phyloP scores from a whole-genome alignment of 2,888 invertebrate species.

The Eilema caniola region DNA sequence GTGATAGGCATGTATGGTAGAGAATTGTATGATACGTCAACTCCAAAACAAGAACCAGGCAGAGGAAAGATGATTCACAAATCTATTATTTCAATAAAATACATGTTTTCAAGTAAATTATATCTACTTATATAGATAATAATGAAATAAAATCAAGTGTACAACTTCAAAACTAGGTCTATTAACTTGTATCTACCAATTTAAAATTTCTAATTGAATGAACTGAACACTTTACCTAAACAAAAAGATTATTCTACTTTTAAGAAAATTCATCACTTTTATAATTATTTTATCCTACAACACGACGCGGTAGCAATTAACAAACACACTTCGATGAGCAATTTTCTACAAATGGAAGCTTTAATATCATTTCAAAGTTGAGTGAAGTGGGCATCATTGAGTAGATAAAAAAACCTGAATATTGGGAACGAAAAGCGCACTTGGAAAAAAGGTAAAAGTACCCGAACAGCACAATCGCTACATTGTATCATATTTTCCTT shows the following conservation, averaged over 20 bases:
- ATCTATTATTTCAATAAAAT: too few relatives aligned
- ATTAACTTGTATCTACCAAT: too few relatives aligned
- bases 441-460: background rate
- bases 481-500: background rate
- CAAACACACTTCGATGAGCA: background rate
- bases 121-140: too few relatives aligned
- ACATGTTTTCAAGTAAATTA: too few relatives aligned
- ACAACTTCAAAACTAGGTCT: too few relatives aligned
- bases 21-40: too few relatives aligned
- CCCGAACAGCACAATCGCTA: background rate
- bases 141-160: too few relatives aligned
- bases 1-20: too few relatives aligned
- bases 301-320: background rate
- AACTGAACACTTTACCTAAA: background rate
- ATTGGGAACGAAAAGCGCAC: background rate
- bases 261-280: background rate
- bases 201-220: background rate
- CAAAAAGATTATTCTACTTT: background rate
- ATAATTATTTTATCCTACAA: background rate
- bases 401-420: background rate
- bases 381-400: background rate
- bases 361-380: background rate
- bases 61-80: too few relatives aligned
- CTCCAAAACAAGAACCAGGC: too few relatives aligned
- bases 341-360: background rate